A percentile compares a stretch with the other conserved stretches of the same genome.
phyloP scores from a whole-genome alignment of 2,113 vertebrate genomes.

The Mystacornis crossleyi region DNA sequence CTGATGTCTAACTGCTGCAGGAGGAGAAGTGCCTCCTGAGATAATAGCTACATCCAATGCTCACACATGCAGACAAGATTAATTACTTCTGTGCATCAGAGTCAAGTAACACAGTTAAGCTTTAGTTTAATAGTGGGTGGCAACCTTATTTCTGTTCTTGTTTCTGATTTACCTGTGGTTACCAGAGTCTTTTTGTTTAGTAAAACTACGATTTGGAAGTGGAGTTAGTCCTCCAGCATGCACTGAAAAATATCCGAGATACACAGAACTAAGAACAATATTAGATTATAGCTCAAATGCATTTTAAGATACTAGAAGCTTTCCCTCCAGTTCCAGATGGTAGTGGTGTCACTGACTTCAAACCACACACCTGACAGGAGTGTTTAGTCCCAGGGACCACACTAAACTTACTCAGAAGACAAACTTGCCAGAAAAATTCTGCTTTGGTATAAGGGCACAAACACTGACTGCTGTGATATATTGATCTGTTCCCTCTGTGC shows the following conservation, averaged over 20 bases:
- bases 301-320: background rate
- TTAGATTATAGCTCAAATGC: background rate
- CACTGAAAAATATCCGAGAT: background rate
- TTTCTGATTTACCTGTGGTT: background rate
- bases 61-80: fast-evolving
- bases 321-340: background rate
- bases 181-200: background rate
- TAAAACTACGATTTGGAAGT: background rate
- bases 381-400: background rate
- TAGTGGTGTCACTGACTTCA: background rate
- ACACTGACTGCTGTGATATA: background rate
- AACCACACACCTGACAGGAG: background rate
- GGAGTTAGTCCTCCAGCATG: background rate
- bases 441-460: background rate
- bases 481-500: background rate
- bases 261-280: background rate
- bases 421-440: background rate
- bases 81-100: background rate
- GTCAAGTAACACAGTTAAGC: background rate
- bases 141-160: background rate
- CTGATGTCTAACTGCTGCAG: background rate
- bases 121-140: background rate
- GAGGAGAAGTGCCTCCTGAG: background rate
- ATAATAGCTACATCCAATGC: background rate
- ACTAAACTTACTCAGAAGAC: background rate